These are phyloP conservation scores for Podiceps cristatus DNA, from an alignment of 2,113 vertebrate genomes.

Conservation along the genomic window DNA sequence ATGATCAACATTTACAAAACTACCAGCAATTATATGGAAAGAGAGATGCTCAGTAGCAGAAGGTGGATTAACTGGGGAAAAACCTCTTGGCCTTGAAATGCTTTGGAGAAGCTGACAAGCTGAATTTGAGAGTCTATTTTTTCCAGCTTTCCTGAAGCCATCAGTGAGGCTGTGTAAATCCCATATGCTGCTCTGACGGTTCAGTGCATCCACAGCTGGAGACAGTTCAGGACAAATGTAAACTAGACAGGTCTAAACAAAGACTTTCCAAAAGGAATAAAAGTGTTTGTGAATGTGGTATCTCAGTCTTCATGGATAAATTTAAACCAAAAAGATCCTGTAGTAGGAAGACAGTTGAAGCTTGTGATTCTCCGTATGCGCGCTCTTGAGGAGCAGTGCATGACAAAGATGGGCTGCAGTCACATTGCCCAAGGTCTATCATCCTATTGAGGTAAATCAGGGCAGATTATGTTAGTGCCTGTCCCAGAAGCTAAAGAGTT, in stretches of 20 bases:
- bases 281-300: background rate
- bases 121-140: background rate
- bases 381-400: background rate
- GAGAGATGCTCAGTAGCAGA: background rate
- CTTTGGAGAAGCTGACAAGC: background rate
- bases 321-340: background rate
- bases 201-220: background rate
- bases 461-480: background rate
- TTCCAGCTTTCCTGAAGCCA: background rate
- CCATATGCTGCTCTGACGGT: background rate
- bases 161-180: background rate
- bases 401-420: background rate
- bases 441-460: background rate
- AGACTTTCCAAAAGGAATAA: background rate
- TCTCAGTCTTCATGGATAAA: background rate
- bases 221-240: background rate
- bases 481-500: background rate
- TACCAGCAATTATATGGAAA: background rate
- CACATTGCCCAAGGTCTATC: rapidly evolving
- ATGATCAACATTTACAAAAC: background rate
- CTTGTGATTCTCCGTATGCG: background rate
- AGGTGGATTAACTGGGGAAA: background rate
- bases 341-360: background rate
- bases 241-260: background rate
- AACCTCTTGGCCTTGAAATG: background rate